phyloP scores from a whole-genome alignment of 2,888 invertebrate species.

The Operophtera brumata region DNA sequence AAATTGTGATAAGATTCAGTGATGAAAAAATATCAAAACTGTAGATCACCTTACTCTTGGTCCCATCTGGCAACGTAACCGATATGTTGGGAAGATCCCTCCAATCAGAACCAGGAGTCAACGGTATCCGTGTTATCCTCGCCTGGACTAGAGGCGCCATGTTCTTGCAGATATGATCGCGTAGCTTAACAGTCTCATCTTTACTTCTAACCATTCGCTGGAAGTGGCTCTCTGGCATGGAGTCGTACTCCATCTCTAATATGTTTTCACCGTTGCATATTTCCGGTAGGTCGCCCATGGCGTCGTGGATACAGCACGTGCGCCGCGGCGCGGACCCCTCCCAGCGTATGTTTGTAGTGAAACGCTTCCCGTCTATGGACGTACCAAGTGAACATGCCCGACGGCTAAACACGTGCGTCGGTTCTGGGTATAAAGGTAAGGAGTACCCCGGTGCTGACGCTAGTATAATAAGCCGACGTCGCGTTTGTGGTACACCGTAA shows the following conservation, averaged over 20 bases:
- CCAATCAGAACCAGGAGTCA: slow-evolving; percentile 90
- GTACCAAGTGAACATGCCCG: slow-evolving; percentile 82
- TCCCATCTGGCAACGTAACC: slow-evolving; percentile 86
- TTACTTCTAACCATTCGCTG: slow-evolving; percentile 85
- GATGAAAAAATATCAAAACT: no score
- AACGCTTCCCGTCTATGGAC: slow-evolving; percentile 72
- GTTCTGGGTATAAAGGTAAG: slow-evolving; percentile 89
- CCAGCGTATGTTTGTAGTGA: slow-evolving; percentile 80
- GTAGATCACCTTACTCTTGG: slow-evolving; percentile 74
- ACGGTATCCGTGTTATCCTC: slow-evolving; percentile 87
- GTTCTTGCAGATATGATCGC: slow-evolving; percentile 91
- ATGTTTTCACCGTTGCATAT: slow-evolving; percentile 86
- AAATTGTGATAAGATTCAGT: no score
- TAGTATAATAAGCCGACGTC: slow-evolving; percentile 87
- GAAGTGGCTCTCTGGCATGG: slow-evolving; percentile 87
- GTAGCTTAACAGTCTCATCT: slow-evolving; percentile 77
- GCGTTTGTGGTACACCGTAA: slow-evolving; percentile 91
- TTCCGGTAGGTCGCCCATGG: slow-evolving; percentile 90
- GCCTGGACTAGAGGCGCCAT: slow-evolving; percentile 90
- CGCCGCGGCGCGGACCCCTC: slow-evolving; percentile 87
- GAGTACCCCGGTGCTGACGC: slow-evolving; percentile 90
- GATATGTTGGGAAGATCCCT: slow-evolving; percentile 90
- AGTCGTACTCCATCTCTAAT: slow-evolving; percentile 86
- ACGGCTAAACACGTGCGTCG: slow-evolving; percentile 87
- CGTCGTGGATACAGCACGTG: slow-evolving; percentile 89